Evolutionary conservation across 2,888 invertebrate genomes (phyloP).

Genomic region (Campoletis raptor): DNA sequence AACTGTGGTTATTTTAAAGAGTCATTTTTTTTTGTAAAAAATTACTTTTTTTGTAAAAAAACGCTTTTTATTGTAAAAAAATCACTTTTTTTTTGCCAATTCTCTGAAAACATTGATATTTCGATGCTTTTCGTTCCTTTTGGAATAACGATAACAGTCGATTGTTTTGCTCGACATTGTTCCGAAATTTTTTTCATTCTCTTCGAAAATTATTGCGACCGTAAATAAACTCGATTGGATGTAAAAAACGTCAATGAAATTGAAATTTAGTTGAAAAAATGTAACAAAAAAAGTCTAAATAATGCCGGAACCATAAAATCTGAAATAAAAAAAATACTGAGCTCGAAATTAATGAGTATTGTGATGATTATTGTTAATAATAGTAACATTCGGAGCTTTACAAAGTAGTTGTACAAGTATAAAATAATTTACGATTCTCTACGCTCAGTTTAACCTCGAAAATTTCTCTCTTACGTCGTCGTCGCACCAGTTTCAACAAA

Average conservation of each 20-base stretch:
- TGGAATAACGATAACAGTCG: too few relatives aligned
- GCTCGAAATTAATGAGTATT: neutral
- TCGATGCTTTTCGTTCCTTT: too few relatives aligned
- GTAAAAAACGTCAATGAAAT: neutral
- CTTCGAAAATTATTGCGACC: too few relatives aligned
- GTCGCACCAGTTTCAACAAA: slow-evolving; percentile 5
- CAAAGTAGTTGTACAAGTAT: neutral
- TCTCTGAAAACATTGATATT: neutral
- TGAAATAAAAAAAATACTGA: neutral
- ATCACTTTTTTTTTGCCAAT: neutral
- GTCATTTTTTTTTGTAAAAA: neutral
- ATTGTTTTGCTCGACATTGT: too few relatives aligned
- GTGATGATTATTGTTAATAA: neutral
- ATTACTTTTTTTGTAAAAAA: neutral
- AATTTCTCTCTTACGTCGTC: neutral
- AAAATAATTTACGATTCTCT: slow-evolving; percentile 22
- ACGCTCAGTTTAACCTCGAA: slow-evolving; percentile 21
- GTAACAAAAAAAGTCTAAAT: neutral
- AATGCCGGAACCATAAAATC: neutral
- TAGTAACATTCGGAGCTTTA: neutral
- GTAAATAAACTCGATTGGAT: neutral
- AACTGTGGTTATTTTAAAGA: neutral
- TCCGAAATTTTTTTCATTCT: too few relatives aligned
- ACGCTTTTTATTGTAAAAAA: neutral
- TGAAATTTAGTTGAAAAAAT: neutral